phyloP scores from a whole-genome alignment of 2,113 vertebrate genomes.

The Sitta europaea region DNA sequence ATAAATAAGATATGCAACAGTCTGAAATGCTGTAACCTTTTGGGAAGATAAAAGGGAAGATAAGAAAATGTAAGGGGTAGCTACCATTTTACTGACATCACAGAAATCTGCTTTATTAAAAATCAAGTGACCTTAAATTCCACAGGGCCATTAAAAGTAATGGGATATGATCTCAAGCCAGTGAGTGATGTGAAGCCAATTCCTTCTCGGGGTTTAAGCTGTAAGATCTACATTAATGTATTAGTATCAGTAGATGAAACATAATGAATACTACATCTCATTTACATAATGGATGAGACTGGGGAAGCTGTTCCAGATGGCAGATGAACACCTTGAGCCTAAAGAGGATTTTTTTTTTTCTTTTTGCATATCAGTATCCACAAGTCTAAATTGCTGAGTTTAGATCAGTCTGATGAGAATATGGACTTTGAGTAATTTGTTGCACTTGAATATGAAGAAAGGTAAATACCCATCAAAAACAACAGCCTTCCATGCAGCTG shows the following conservation, averaged over 20 bases:
- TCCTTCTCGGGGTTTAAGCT: constrained; percentile 44
- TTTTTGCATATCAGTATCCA: not conserved
- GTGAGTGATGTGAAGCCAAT: constrained; percentile 49
- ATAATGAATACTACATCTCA: constrained; percentile 55
- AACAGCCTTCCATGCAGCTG: not conserved
- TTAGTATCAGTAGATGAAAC: constrained; percentile 68
- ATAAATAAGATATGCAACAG: not conserved
- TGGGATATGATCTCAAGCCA: constrained; percentile 52
- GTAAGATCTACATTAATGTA: constrained; percentile 56
- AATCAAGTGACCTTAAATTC: constrained; percentile 52
- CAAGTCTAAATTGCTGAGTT: not conserved
- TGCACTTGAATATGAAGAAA: not conserved
- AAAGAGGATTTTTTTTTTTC: not conserved
- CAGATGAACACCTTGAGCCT: constrained; percentile 67
- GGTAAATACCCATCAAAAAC: not conserved
- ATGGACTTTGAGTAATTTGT: not conserved
- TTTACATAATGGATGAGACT: constrained; percentile 72
- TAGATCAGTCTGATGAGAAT: not conserved
- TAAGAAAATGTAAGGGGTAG: not conserved
- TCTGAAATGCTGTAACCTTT: not conserved
- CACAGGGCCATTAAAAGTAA: constrained; percentile 57
- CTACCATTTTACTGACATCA: constrained; percentile 9
- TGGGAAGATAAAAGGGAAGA: not conserved
- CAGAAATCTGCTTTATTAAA: not conserved
- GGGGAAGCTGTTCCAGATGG: constrained; percentile 68